Base-by-base conservation (phyloP, 2,797 vertebrate species). In the Propithecus perrieri region DNA sequence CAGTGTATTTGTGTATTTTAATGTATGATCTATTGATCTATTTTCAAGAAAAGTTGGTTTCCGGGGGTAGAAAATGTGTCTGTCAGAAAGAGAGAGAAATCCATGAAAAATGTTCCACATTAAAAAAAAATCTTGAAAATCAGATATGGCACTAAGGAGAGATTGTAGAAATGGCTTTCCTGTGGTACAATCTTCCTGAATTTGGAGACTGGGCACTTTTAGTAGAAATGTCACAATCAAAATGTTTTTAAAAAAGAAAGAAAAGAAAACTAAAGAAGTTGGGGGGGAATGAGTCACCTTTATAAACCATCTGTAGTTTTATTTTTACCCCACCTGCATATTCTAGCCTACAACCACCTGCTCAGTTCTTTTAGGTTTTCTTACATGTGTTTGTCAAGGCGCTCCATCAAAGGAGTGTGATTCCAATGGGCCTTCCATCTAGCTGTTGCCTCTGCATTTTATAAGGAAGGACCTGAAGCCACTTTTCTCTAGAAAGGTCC, bases 251-350 rank as follows among this genome's bases (percentile, higher is more conserved):
- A 43, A 48, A 41, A 74, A n/a, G 33, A 84, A 61, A 63, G 38
- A 74, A n/a, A 22, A 30, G 38, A n/a, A 53, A 69, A 69, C 38
- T 65, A 71, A 87, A 93, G n/a, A 30, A 72, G 43, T 63, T 76
- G 38, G 11, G 43, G 41, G 26, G 76, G 94, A 24, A 92, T 94
- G 92, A 97, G 89, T 93, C 95, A 92, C 61, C 18, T 22, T 35
- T 88, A 15, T 80, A 91, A 80, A n/a, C 75, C 93, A 94, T 93
- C 94, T 97, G 91, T 87, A 35, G 59, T 85, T 92, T 89, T 93
- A 72, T 81, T 89, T 86, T 94, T 87, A 79, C 76, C 61, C 33
- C 55, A 78, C 83, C 91, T 92, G 83, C 41, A 28, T 67, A 63
- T 7, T 81, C 84, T 78, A 89, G 67, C 67, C 61, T 89, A 92